Conservation (phyloP, 2,888 invertebrate species). For the Cistogaster globosa region DNA sequence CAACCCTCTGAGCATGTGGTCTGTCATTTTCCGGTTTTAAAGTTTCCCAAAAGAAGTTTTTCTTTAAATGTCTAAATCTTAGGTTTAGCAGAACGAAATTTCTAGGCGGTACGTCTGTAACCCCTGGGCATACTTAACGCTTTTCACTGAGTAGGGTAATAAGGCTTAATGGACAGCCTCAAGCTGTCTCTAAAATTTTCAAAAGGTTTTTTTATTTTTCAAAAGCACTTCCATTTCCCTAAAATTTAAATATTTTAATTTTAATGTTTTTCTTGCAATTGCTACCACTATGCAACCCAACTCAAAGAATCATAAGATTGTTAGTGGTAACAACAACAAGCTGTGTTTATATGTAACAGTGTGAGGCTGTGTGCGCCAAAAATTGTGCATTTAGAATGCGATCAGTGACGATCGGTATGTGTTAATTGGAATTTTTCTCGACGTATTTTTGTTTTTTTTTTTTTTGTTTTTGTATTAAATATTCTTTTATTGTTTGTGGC, state of each 20-base stretch:
- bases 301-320: background rate
- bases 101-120: too few relatives aligned
- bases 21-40: too few relatives aligned
- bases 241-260: background rate
- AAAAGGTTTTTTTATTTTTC: too few relatives aligned
- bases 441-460: constrained; percentile 27
- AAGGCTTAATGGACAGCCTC: too few relatives aligned
- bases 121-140: too few relatives aligned
- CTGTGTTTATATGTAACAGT: constrained; percentile 27
- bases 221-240: too few relatives aligned
- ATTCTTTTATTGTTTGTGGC: background rate
- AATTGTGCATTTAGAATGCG: constrained; percentile 73
- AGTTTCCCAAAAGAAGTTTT: too few relatives aligned
- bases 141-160: too few relatives aligned
- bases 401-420: constrained; percentile 75
- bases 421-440: constrained; percentile 74
- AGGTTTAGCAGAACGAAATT: too few relatives aligned
- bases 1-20: too few relatives aligned
- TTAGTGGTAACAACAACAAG: background rate
- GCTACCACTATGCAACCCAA: constrained; percentile 14
- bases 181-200: too few relatives aligned
- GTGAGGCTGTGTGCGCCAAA: constrained; percentile 53
- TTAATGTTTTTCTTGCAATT: background rate
- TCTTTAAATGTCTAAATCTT: too few relatives aligned
- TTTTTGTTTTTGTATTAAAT: background rate